phyloP scores from a whole-genome alignment of 2,113 vertebrate species.

The Lipophrys pholis region DNA sequence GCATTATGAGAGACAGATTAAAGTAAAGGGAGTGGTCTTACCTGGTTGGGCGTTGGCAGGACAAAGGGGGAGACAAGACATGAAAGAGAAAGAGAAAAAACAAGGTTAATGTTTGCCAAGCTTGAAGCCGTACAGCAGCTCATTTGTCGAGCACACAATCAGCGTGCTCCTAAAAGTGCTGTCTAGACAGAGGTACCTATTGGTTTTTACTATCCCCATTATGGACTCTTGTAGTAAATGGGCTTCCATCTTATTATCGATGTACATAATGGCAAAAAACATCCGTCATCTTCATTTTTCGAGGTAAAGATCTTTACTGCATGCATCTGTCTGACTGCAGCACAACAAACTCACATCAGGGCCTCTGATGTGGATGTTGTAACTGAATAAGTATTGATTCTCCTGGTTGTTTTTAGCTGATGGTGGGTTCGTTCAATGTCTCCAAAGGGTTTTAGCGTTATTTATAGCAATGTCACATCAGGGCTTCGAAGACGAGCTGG shows the following conservation, averaged over 20 bases:
- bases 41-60: conserved; percentile 68
- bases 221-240: conserved; percentile 39
- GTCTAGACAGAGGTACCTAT: conserved; percentile 58
- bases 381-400: conserved; percentile 59
- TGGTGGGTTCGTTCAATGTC: conserved; percentile 40
- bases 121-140: conserved; percentile 43
- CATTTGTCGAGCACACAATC: conserved; percentile 27
- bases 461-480: conserved; percentile 26
- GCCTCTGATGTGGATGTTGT: conserved; percentile 23
- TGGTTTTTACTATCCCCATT: conserved; percentile 32
- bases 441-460: conserved; percentile 30
- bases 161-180: conserved; percentile 20
- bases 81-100: conserved; percentile 72
- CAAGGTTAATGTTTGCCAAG: conserved; percentile 59
- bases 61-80: conserved; percentile 69
- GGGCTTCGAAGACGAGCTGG: not conserved
- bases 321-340: conserved; percentile 25
- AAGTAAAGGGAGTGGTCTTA: conserved; percentile 75
- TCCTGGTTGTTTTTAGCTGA: conserved; percentile 43
- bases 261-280: conserved; percentile 34
- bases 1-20: conserved; percentile 55
- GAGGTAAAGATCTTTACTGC: conserved; percentile 49
- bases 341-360: conserved; percentile 51
- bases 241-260: conserved; percentile 22
- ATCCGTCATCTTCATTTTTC: conserved; percentile 55